These are phyloP conservation scores for Gnathonemus longibarbis DNA, from an alignment of 2,113 vertebrate genomes.

Conservation along the genomic window DNA sequence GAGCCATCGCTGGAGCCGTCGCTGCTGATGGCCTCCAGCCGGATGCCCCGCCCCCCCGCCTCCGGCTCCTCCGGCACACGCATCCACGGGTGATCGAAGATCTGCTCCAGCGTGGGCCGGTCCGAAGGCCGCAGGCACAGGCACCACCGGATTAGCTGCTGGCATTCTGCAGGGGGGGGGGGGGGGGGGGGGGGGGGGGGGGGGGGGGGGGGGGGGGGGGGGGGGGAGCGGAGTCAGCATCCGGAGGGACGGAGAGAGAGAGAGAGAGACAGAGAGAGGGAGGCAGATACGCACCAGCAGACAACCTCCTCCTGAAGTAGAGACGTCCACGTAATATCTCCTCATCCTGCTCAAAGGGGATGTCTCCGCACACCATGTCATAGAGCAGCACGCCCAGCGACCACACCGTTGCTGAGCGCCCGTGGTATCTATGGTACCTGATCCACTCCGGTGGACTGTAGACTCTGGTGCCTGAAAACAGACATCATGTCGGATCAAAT, in stretches of 20 bases:
- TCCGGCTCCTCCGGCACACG: constrained; percentile 66
- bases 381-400: constrained; percentile 91
- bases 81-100: constrained; percentile 92
- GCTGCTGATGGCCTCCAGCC: constrained; percentile 77
- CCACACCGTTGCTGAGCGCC: constrained; percentile 92
- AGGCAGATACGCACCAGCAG: too few species aligned
- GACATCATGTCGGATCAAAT: background rate
- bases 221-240: too few species aligned
- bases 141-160: constrained; percentile 95
- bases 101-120: constrained; percentile 91
- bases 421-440: constrained; percentile 89
- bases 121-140: constrained; percentile 88
- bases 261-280: too few species aligned
- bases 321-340: constrained; percentile 84
- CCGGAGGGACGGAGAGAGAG: too few species aligned
- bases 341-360: constrained; percentile 94
- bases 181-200: background rate
- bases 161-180: constrained; percentile 69
- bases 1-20: constrained; percentile 78
- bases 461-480: constrained; percentile 76
- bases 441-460: constrained; percentile 98
- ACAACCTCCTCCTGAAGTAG: constrained; percentile 35
- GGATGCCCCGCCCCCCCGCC: constrained; percentile 75
- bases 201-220: background rate
- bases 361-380: constrained; percentile 97